Evolutionary conservation across 2,888 invertebrate species (phyloP).

Genomic region (Ashinkailepas kermadecensis): DNA sequence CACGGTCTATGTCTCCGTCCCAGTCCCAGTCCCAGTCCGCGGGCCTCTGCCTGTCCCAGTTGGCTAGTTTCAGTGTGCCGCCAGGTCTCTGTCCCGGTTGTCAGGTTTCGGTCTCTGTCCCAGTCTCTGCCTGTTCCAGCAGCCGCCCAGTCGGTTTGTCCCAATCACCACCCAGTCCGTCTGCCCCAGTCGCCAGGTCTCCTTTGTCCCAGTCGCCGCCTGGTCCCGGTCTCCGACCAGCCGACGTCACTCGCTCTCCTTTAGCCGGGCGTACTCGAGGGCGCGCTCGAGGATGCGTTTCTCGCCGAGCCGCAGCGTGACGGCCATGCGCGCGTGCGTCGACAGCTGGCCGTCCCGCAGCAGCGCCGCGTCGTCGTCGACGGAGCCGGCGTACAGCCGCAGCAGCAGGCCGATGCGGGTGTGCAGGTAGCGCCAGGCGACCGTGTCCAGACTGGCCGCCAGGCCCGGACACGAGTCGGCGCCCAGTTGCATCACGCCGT

Average conservation of each 20-base stretch:
- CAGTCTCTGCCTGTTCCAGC: not conserved
- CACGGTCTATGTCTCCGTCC: too few species aligned
- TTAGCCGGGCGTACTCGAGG: not conserved
- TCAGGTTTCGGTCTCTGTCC: too few species aligned
- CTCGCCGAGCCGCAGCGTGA: slow-evolving; percentile 20
- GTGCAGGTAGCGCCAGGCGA: not conserved
- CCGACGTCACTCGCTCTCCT: not conserved
- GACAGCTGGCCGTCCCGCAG: slow-evolving; percentile 23
- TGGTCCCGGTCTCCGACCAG: too few species aligned
- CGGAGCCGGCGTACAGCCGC: slow-evolving; percentile 4
- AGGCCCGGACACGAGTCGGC: not conserved
- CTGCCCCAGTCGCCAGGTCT: not conserved
- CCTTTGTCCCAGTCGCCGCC: not conserved
- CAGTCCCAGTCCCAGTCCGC: too few species aligned
- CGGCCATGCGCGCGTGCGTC: not conserved
- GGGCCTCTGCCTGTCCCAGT: too few species aligned
- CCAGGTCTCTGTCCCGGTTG: too few species aligned
- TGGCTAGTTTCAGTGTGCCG: too few species aligned
- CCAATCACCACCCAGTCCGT: not conserved
- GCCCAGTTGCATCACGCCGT: slow-evolving; percentile 1
- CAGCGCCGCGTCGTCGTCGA: slow-evolving; percentile 12
- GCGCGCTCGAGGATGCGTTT: slow-evolving; percentile 1
- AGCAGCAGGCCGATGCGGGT: slow-evolving; percentile 8
- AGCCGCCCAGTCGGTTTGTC: not conserved
- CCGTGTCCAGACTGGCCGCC: not conserved